Evolutionary conservation across 2,113 vertebrate genomes (phyloP).

Genomic region (Psittacula cyanocephala): DNA sequence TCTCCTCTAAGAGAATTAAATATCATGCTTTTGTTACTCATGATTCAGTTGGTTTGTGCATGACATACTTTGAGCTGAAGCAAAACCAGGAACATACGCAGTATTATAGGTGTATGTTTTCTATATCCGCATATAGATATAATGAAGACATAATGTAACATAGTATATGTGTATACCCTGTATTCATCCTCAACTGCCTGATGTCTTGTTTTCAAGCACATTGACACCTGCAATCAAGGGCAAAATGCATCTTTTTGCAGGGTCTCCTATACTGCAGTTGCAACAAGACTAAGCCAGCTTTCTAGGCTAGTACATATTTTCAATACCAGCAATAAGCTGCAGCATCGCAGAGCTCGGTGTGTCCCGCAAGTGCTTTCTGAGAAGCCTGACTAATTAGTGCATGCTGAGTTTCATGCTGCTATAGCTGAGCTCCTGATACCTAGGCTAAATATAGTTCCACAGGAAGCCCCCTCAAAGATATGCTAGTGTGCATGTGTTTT

Average conservation of each 20-base stretch:
- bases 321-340: background rate
- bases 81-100: background rate
- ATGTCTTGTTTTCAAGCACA: background rate
- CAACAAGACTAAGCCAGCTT: background rate
- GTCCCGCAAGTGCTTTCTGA: background rate
- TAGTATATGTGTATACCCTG: background rate
- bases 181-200: background rate
- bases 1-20: constrained; percentile 34
- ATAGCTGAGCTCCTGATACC: background rate
- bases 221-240: background rate
- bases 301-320: background rate
- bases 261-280: background rate
- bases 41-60: background rate
- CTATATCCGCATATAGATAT: background rate
- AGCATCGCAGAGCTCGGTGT: fast-evolving
- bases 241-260: background rate
- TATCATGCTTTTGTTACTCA: background rate
- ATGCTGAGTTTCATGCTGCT: constrained; percentile 21
- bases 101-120: background rate
- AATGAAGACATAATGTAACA: background rate
- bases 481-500: background rate
- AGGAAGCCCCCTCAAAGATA: background rate
- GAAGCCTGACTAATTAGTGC: constrained; percentile 5
- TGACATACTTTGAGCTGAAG: background rate
- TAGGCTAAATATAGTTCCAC: constrained; percentile 11